Evolutionary conservation across 2,888 invertebrate species (phyloP).

Genomic region (Ophion ventricosus): DNA sequence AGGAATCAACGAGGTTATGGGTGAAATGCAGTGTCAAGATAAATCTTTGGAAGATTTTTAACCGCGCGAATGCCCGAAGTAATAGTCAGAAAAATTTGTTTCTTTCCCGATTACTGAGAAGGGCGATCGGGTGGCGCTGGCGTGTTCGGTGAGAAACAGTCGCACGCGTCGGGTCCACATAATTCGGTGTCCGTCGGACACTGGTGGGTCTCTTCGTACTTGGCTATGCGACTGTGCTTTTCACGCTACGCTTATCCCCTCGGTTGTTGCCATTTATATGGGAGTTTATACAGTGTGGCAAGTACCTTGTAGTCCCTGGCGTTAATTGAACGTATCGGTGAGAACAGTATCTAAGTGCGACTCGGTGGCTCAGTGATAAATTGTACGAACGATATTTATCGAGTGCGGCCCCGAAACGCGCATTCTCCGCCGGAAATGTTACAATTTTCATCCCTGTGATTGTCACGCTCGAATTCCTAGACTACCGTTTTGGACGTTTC

Average conservation of each 20-base stretch:
- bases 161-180: conserved; percentile 25
- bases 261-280: conserved; percentile 34
- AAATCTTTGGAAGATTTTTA: no score
- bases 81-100: no score
- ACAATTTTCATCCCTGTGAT: neutral
- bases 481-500: conserved; percentile 16
- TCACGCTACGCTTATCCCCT: conserved; percentile 58
- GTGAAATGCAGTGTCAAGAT: no score
- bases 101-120: neutral
- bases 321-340: conserved; percentile 74
- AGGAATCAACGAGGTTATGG: no score
- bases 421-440: conserved; percentile 32
- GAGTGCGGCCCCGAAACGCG: conserved; percentile 63
- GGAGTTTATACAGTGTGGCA: conserved; percentile 42
- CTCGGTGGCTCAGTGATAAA: conserved; percentile 72
- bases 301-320: conserved; percentile 62
- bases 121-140: neutral
- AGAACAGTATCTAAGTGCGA: conserved; percentile 72
- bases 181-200: conserved; percentile 62
- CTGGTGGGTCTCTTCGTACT: conserved; percentile 47
- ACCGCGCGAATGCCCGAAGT: no score
- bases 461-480: conserved; percentile 26
- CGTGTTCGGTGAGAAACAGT: neutral
- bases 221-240: conserved; percentile 54
- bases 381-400: conserved; percentile 78